phyloP scores from a whole-genome alignment of 1,140 invertebrate genomes.

The Eciton burchellii region DNA sequence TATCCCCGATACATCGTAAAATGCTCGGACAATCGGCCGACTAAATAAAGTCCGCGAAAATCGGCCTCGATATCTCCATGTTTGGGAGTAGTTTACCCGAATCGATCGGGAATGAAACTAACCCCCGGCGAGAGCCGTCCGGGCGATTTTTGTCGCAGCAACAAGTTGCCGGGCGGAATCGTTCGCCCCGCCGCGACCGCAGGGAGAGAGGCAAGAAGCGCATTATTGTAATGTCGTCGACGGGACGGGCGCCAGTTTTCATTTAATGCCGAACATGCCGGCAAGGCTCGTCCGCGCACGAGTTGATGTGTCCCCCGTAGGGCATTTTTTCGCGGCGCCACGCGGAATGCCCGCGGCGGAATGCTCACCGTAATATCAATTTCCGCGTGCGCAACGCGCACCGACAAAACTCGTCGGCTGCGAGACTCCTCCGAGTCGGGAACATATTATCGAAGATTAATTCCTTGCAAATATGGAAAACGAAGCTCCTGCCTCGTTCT shows the following conservation, averaged over 20 bases:
- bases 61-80: conserved; percentile 54
- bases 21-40: conserved; percentile 32
- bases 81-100: conserved; percentile 69
- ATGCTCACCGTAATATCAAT: not conserved
- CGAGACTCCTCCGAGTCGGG: too few relatives aligned
- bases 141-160: conserved; percentile 76
- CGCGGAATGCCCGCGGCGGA: not conserved
- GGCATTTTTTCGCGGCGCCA: conserved; percentile 22
- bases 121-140: conserved; percentile 65
- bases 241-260: conserved; percentile 60
- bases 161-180: conserved; percentile 73
- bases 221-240: conserved; percentile 72
- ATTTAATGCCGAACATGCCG: conserved; percentile 44
- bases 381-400: too few relatives aligned
- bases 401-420: too few relatives aligned
- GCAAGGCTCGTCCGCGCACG: conserved; percentile 14
- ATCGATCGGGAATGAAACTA: conserved; percentile 72
- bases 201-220: conserved; percentile 65
- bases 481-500: too few relatives aligned
- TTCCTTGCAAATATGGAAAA: too few relatives aligned
- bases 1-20: conserved; percentile 13
- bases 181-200: conserved; percentile 51
- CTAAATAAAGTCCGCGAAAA: conserved; percentile 70
- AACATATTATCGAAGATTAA: too few relatives aligned
- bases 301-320: conserved; percentile 36